These are phyloP conservation scores for Benthosema pterotum DNA, from an alignment of 2,797 vertebrate species.

Conservation along the genomic window DNA sequence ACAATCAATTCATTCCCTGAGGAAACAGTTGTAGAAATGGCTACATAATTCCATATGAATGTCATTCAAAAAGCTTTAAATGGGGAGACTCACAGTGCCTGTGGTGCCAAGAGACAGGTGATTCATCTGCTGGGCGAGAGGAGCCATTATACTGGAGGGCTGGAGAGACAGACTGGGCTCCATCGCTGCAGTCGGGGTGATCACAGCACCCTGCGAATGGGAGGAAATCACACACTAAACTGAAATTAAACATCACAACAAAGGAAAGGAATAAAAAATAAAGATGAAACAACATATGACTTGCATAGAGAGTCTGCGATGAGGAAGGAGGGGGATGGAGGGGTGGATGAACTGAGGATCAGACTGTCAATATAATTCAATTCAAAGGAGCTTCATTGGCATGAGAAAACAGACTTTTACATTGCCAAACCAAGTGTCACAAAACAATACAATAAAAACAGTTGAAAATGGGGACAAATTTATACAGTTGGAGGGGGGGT, in stretches of 20 bases:
- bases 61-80: not conserved
- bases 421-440: no score
- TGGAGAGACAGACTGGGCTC: constrained; percentile 99
- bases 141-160: constrained; percentile 95
- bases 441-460: no score
- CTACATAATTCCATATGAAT: no score
- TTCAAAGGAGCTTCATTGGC: no score
- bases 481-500: no score
- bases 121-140: constrained; percentile 98
- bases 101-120: constrained; percentile 96
- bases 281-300: not conserved
- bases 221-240: not conserved
- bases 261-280: not conserved
- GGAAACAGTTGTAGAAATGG: no score
- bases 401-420: no score
- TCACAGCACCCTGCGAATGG: constrained; percentile 91
- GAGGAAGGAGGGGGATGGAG: not conserved
- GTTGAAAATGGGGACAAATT: no score
- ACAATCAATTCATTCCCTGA: no score
- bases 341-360: not conserved
- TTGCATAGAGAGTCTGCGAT: no score
- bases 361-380: no score
- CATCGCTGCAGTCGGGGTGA: constrained; percentile 89
- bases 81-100: constrained; percentile 88
- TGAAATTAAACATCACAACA: not conserved